Evolutionary conservation across 2,797 vertebrate genomes (phyloP), one percentile per base, ranked within the genome.

Genomic region (Acanthiza pusilla): DNA sequence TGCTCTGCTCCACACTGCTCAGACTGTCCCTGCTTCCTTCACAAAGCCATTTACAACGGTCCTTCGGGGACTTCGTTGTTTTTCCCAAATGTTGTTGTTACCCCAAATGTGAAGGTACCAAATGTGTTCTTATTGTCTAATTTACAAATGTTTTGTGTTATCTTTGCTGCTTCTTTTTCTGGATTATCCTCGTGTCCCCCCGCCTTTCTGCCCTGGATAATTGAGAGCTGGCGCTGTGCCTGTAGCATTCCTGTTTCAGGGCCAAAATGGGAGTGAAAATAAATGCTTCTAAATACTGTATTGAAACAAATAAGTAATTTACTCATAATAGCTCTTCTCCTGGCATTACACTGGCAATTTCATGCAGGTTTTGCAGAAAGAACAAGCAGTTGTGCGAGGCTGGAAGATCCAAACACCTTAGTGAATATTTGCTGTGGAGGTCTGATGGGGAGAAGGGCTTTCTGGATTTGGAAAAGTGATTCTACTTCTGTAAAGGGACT

Each of bases 201-300:
- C 66, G 55, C 77, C 67, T 88, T 79, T 85, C 71, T 86, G 62
- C 76, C 80, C 74, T 76, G 90, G 53, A 85, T 95, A 93, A 93
- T 82, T 84, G 86, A 73, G 88, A 76, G 85, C 11, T 96, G 95
- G 95, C 83, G 0, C 60, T 36, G 36, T 71, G 83, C 94, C 95
- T 53, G 63, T 34, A 74, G 87, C 5, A 0, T 79, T 91, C 67
- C 50, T 92, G 58, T 88, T 92, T 60, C 84, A 54, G 70, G 91
- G 94, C 96, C 96, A 95, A 92, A 96, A 61, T 83, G 78, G 78
- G 84, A 95, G 78, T 85, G 94, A 89, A 80, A 96, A 85, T 92
- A 96, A 93, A 92, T 29, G 68, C 65, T 96, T 93, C 84, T 87
- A 85, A 94, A 74, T 45, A 58, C 63, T 80, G 81, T 85, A 66